Conservation (phyloP, 2,113 vertebrate species). For the Muntiacus muntjak region DNA sequence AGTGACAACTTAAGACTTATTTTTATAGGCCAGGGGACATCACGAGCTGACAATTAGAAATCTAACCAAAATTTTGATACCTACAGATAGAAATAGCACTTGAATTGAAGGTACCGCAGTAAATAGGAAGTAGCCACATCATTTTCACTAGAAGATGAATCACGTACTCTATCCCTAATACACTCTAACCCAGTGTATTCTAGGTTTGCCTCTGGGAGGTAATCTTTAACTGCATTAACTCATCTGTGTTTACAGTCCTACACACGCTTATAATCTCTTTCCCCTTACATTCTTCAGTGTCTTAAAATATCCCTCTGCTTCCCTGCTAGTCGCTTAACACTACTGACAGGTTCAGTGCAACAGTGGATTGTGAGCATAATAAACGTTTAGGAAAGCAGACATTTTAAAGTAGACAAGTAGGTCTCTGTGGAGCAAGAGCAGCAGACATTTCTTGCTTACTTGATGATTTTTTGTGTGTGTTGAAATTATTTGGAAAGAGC, state of each 20-base stretch:
- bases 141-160: not conserved
- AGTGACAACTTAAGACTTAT: not conserved
- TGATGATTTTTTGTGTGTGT: not conserved
- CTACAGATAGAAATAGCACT: not conserved
- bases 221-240: not conserved
- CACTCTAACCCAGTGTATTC: not conserved
- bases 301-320: not conserved
- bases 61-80: not conserved
- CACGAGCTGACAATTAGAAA: not conserved
- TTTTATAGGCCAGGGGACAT: not conserved
- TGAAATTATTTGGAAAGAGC: constrained; percentile 37
- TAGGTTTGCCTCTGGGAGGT: not conserved
- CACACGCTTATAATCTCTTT: not conserved
- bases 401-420: not conserved
- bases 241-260: not conserved
- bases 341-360: not conserved
- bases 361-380: not conserved
- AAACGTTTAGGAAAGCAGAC: not conserved
- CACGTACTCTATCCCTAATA: not conserved
- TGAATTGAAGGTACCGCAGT: not conserved
- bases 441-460: not conserved
- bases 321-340: not conserved
- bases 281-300: not conserved
- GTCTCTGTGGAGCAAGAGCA: not conserved
- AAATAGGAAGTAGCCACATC: not conserved